Base-by-base conservation (phyloP, 1,140 invertebrate species). In the Thereuonema tuberculata region DNA sequence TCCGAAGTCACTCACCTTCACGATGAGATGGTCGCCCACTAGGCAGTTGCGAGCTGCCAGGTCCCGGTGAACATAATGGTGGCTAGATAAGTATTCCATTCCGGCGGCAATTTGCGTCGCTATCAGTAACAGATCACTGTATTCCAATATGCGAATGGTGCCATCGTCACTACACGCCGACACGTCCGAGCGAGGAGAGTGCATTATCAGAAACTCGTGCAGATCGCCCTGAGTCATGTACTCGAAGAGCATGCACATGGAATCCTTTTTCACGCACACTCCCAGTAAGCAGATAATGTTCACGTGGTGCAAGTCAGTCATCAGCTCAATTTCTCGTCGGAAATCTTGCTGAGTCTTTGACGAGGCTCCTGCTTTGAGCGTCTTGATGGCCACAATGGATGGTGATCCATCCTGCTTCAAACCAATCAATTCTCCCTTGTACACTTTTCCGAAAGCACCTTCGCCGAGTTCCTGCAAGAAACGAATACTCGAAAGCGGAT, bases 1-100 rank as follows among this genome's bases (percentile, higher is more conserved):
- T 58, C 93, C 93, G 76, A 97, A 96, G 73, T 98, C 93, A 1
- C 93, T 94, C 70, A 95, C 95, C 80, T 97, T 98, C 0, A 97
- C 90, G 24, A 85, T 84, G 55, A 96, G 77, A 71, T 91, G 86
- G 68, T 93, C 92, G 2, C 91, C 93, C 0, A 99, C 92, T 29
- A 98, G 76, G 71, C 93, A 94, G 75, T 99, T 99, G 66, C 95
- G 79, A 1, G 95, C 92, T 5, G 95, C 93, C 43, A 99, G 76
- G 75, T 99, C 95, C 66, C 93, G 81, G 74, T 99, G 95, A 1
- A 98, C 92, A 72, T 96, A 98, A 74, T 96, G 92, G 76, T 96
- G 91, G 56, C 82, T 83, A 1, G 90, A 84, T 12, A 98, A 77
- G 73, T 98, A 98, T 69, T 97, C 93, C 93, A 98, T 97, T 54